Evolutionary conservation across 2,888 invertebrate species (phyloP), one percentile per base, ranked within the genome.

Genomic region (Dastarcus helophoroides): DNA sequence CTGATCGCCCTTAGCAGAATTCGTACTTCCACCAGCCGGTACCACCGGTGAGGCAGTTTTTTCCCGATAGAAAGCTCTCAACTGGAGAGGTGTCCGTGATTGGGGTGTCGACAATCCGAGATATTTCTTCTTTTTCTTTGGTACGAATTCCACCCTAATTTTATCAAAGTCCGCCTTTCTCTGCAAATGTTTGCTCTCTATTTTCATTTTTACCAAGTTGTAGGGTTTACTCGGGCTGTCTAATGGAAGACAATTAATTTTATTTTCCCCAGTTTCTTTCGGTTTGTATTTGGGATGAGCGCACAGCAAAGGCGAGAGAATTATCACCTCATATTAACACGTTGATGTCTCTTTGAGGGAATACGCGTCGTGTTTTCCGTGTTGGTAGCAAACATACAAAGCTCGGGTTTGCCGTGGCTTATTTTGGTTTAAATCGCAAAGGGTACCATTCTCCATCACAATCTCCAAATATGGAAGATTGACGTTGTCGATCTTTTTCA

Each of bases 1-100:
- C 86, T 46, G 80, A 78, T 50, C 78, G 78, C 1, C 93, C 91
- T 62, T 90, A 91, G 55, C 97, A 97, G 56, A 94, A 91, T 63
- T 95, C 93, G 61, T 91, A 94, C 51, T 95, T 95, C 94, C 94
- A 97, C 93, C 94, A 97, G 0, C 94, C 94, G 10, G 80, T 76
- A 4, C 94, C 94, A 47, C 91, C 93, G 51, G 78, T 78, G 3
- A 94, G 64, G 53, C 93, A 94, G 50, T 84, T 78, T 42, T 81
- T 79, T 86, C 91, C 39, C 9, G 73, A 75, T 2, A 93, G 63
- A 51, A 94, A 89, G 22, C 77, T 81, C 36, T 76, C 65, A 1
- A 89, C 76, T 0, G 88, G 78, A 24, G 79, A 73, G 21, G 76
- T 67, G 53, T 86, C 79, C 3, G 54, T 49, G 2, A 62, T 54